These are phyloP conservation scores for Hermaeophaga mercurialis DNA, from an alignment of 2,888 invertebrate genomes.

Conservation along the genomic window DNA sequence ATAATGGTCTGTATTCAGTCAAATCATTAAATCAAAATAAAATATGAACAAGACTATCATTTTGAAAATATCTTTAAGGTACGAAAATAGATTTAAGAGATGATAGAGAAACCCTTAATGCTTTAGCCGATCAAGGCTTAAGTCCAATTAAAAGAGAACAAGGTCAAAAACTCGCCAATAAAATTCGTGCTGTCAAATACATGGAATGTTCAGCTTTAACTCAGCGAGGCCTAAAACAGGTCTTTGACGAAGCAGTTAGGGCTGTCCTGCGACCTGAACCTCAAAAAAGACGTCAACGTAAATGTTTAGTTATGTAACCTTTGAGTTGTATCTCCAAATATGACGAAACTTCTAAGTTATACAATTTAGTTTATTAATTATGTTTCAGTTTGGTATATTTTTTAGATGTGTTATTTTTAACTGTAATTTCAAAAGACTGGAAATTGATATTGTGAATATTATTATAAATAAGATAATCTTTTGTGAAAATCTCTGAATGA, in stretches of 20 bases:
- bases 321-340: conserved; percentile 5
- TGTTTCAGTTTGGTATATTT: conserved; percentile 11
- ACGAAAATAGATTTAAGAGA: conserved; percentile 99
- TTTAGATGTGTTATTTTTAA: conserved; percentile 1
- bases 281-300: conserved; percentile 90
- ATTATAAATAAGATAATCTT: too few relatives aligned
- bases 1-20: too few relatives aligned
- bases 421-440: neutral
- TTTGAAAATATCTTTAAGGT: conserved; percentile 64
- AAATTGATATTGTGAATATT: neutral
- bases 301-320: conserved; percentile 67
- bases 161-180: conserved; percentile 97
- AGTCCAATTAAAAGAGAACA: conserved; percentile 97
- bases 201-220: conserved; percentile 99
- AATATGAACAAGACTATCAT: too few relatives aligned
- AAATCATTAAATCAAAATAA: too few relatives aligned
- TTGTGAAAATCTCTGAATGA: too few relatives aligned
- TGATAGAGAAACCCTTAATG: conserved; percentile 92
- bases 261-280: conserved; percentile 97
- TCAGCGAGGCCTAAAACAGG: conserved; percentile 96
- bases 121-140: conserved; percentile 90
- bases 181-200: conserved; percentile 98
- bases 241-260: conserved; percentile 98
- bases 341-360: conserved; percentile 3
- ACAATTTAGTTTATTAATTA: conserved; percentile 8